Evolutionary conservation across 2,113 vertebrate species (phyloP), one percentile per base, ranked within the genome.

Genomic region (Podilymbus podiceps): DNA sequence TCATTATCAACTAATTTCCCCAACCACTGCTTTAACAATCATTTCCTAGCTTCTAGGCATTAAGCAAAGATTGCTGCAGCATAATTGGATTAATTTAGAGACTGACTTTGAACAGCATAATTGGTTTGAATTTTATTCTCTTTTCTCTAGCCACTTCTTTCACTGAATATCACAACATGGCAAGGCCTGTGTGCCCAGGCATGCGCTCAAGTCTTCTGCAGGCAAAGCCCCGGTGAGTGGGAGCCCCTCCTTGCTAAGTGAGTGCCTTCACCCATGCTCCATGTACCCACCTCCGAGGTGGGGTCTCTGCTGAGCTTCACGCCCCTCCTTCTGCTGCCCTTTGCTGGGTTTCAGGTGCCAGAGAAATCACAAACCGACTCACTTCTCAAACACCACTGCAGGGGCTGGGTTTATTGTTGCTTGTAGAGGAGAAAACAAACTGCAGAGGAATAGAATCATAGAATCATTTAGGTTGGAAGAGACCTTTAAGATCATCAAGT

Each of bases 21-120:
- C 85, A 89, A 71, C 4, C 44, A 74, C 77, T 83, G 28, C 90
- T 93, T 77, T 93, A 95, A 89, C 93, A 93, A 84, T 77, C 16
- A 33, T 92, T 85, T 94, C 66, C 46, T 85, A 40, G 75, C 95
- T 94, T 84, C 75, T 88, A 71, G 93, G 92, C 93, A 89, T 94
- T 96, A 88, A 92, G 50, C 81, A 92, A 91, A 94, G 89, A 93
- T 78, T 75, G 60, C 58, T 88, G 69, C 72, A 86, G 93, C n/a
- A 8, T 96, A 94, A 92, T 63, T 95, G 49, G 75, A 94, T 97
- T 94, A 89, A 90, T 92, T 89, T 91, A 76, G 92, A 89, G 86
- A 52, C 86, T 77, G 92, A 64, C 71, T 93, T 96, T 90, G 95
- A 95, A 90, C 44, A 83, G 56, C 46, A 24, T 95, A 93, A 97